phyloP scores from a whole-genome alignment of 1,140 invertebrate genomes.

The Microplitis mediator region DNA sequence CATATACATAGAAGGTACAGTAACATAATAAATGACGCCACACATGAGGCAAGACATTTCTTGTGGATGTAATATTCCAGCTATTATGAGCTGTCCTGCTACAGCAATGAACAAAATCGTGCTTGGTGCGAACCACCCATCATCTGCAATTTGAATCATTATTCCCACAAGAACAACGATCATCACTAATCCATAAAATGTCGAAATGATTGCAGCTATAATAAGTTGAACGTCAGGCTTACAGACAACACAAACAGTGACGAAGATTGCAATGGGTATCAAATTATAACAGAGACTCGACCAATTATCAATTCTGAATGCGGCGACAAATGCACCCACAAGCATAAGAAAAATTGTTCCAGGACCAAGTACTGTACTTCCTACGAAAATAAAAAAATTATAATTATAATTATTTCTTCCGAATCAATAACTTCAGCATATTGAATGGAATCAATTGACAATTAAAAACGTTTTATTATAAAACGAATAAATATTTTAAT shows the following conservation, averaged over 20 bases:
- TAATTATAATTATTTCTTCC: background rate
- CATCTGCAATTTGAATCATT: constrained; percentile 77
- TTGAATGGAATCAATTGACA: too few species aligned
- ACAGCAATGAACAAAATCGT: constrained; percentile 77
- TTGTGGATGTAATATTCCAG: constrained; percentile 81
- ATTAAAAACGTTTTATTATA: too few species aligned
- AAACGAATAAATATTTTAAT: too few species aligned
- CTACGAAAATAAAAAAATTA: constrained; percentile 58
- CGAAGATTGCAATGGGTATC: constrained; percentile 76
- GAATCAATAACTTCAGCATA: background rate
- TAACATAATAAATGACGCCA: constrained; percentile 86
- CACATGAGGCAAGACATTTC: constrained; percentile 80
- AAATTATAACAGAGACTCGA: constrained; percentile 80
- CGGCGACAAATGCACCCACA: constrained; percentile 84
- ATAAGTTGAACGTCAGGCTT: constrained; percentile 78
- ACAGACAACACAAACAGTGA: constrained; percentile 75
- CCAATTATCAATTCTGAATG: constrained; percentile 80
- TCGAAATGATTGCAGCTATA: constrained; percentile 76
- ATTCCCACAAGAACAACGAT: constrained; percentile 90
- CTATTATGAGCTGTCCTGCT: constrained; percentile 68
- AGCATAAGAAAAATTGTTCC: constrained; percentile 91
- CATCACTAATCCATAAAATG: constrained; percentile 88
- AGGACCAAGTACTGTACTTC: constrained; percentile 79
- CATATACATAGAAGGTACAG: constrained; percentile 93
- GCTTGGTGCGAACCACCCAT: constrained; percentile 79